phyloP scores from a whole-genome alignment of 2,113 vertebrate species.

The Prunella fulvescens region DNA sequence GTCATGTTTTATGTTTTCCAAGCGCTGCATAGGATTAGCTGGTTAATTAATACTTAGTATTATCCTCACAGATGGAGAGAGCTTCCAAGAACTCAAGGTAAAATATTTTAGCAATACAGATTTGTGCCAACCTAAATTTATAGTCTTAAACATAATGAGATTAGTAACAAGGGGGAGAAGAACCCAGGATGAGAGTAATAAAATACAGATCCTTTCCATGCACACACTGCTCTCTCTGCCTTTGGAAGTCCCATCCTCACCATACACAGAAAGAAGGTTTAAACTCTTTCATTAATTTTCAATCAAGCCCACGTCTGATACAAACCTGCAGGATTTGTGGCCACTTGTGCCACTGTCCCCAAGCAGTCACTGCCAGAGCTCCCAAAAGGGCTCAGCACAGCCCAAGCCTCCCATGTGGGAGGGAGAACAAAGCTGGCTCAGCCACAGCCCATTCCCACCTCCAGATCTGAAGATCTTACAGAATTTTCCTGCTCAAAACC shows the following conservation, averaged over 20 bases:
- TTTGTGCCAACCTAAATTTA: slow-evolving; percentile 56
- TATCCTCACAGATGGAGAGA: slow-evolving; percentile 47
- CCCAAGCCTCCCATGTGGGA: background rate
- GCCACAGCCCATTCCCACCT: background rate
- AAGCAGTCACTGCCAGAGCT: background rate
- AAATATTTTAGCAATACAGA: slow-evolving; percentile 59
- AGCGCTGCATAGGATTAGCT: slow-evolving; percentile 32
- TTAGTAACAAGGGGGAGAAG: slow-evolving; percentile 31
- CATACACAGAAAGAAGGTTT: background rate
- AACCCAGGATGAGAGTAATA: background rate
- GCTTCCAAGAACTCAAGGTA: slow-evolving; percentile 44
- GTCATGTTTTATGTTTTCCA: slow-evolving; percentile 11
- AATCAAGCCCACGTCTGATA: background rate
- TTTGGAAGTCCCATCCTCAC: background rate
- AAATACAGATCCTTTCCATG: background rate
- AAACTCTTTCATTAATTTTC: background rate
- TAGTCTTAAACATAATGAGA: slow-evolving; percentile 44
- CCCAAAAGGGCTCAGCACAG: background rate
- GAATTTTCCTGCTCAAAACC: background rate
- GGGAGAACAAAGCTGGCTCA: background rate
- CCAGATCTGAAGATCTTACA: background rate
- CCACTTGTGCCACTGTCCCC: background rate
- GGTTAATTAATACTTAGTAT: slow-evolving; percentile 58
- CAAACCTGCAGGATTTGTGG: background rate
- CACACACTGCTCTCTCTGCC: background rate